Evolutionary conservation across 2,113 vertebrate species (phyloP), one percentile per base, ranked within the genome.

Genomic region (Leucoraja erinaceus): DNA sequence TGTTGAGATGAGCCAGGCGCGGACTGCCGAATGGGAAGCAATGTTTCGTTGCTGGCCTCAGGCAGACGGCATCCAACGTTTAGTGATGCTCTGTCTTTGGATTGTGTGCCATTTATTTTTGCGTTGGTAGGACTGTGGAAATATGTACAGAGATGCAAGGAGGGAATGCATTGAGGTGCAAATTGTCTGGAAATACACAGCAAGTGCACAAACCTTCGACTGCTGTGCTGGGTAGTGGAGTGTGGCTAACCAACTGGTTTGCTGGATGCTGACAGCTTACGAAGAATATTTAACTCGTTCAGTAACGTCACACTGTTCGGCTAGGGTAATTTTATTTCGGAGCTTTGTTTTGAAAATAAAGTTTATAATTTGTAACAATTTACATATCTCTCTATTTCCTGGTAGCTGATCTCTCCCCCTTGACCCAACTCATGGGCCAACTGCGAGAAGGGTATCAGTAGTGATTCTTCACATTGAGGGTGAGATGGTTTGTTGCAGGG

Each of bases 341-440:
- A 84, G 54, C 81, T 81, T 20, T 84, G 56, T 86, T 61, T 86
- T 86, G 25, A 86, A 86, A 86, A 86, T 86, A 86, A 86, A 86
- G 25, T 86, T 86, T 86, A 86, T 86, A 54, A 86, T 86, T 86
- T 86, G 83, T 86, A 86, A 86, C 59, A 61, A 61, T 86, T 86
- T 28, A 86, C 54, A 59, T 86, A 56, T 84, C 54, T 76, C 8
- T 76, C 75, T 84, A 56, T 83, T 83, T 83, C 79, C 47, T 84
- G 7, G 16, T 4, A 61, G 14, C 59, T n/a, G 28, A 11, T 61
- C 11, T 33, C 38, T 83, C 79, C 79, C 38, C 25, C 56, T 28
- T 84, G 54, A 59, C 10, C 25, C 14, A 86, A 5, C 12, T 14
- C 56, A 7, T 59, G n/a, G 56, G 56, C 56, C 83, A 86, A 5